Conservation (phyloP, 2,797 vertebrate species). For the Channallabes apus region DNA sequence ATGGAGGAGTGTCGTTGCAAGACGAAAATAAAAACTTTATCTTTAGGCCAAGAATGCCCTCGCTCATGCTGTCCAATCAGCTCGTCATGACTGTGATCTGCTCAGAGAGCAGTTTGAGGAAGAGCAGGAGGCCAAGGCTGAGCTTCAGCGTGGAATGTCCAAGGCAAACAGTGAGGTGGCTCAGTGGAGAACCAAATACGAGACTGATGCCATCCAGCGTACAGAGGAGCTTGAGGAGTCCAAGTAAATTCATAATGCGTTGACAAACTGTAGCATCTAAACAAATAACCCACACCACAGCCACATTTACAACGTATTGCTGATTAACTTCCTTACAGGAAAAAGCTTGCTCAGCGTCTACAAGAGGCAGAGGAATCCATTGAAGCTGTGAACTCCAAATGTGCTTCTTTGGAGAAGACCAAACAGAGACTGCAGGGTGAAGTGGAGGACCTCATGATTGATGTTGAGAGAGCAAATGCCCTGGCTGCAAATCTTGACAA, state of each 20-base stretch:
- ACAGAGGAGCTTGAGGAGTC: slow-evolving; percentile 70
- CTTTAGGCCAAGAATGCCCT: too few species aligned
- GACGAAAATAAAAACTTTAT: too few species aligned
- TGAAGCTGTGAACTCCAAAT: slow-evolving; percentile 77
- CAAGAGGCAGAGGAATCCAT: slow-evolving; percentile 79
- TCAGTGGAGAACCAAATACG: slow-evolving; percentile 87
- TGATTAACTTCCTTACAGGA: slow-evolving; percentile 60
- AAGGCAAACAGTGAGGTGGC: slow-evolving; percentile 87
- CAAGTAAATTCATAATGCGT: too few species aligned
- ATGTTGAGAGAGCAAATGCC: too few species aligned
- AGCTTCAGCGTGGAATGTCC: slow-evolving; percentile 80
- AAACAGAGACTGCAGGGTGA: too few species aligned
- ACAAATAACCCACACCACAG: not conserved
- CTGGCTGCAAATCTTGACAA: too few species aligned
- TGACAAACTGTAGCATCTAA: too few species aligned
- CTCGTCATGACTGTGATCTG: too few species aligned
- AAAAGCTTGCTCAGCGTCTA: slow-evolving; percentile 78
- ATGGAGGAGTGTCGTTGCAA: not conserved
- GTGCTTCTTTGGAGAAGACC: slow-evolving; percentile 56
- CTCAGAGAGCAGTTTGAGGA: too few species aligned
- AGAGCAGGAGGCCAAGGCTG: slow-evolving; percentile 51
- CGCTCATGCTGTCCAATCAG: too few species aligned
- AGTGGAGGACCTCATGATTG: too few species aligned
- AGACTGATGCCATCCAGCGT: slow-evolving; percentile 86
- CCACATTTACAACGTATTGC: not conserved